phyloP scores from a whole-genome alignment of 2,113 vertebrate species.

The Arvicanthis niloticus region DNA sequence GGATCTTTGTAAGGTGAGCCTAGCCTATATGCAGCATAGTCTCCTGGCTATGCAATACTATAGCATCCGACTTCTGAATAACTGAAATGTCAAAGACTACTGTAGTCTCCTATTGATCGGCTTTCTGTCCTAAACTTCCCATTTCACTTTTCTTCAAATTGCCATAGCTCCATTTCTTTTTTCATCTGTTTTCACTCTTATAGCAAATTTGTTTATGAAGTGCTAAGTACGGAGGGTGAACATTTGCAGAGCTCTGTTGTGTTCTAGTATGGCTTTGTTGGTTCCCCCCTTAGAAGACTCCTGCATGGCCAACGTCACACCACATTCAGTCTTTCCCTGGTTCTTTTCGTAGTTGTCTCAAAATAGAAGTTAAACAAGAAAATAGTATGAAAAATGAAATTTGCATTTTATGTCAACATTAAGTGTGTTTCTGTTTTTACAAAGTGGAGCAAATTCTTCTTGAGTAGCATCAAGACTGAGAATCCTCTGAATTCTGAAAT shows the following conservation, averaged over 20 bases:
- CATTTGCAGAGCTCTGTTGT: background rate
- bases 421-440: background rate
- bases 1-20: background rate
- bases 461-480: background rate
- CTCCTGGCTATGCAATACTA: background rate
- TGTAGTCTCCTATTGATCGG: background rate
- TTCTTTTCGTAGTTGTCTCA: background rate
- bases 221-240: background rate
- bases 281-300: background rate
- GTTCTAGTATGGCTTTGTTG: background rate
- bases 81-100: background rate
- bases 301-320: background rate
- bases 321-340: background rate
- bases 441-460: background rate
- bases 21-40: background rate
- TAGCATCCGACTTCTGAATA: background rate
- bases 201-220: background rate
- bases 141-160: slow-evolving; percentile 7
- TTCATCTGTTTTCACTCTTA: background rate
- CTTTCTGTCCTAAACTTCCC: background rate
- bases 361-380: slow-evolving; percentile 27
- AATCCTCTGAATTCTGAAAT: background rate
- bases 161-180: background rate
- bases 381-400: background rate
- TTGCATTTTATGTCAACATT: slow-evolving; percentile 27